Conservation (phyloP, 2,888 invertebrate species). For the Melieria omissa region DNA sequence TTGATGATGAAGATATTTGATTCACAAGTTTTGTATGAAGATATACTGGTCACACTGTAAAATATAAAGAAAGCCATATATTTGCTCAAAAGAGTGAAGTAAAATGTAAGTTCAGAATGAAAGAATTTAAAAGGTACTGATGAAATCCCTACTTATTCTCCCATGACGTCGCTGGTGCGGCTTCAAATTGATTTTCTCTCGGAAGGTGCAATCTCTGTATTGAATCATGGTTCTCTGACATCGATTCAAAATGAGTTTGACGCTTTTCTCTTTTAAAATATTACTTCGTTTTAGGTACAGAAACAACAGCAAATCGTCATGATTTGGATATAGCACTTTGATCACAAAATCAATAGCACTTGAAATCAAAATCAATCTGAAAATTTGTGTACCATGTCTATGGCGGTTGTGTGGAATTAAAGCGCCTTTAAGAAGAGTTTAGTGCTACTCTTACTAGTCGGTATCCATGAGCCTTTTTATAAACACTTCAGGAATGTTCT, state of each 20-base stretch:
- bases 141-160: no score
- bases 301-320: neutral
- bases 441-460: slow-evolving; percentile 16
- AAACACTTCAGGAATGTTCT: slow-evolving; percentile 19
- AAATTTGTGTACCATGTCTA: neutral
- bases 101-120: no score
- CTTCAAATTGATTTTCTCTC: no score
- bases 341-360: slow-evolving; percentile 21
- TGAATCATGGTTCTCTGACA: neutral
- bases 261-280: slow-evolving; percentile 1
- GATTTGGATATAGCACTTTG: slow-evolving; percentile 1
- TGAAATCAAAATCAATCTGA: slow-evolving; percentile 21
- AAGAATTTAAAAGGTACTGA: no score
- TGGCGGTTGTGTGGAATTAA: neutral
- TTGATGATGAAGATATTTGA: no score
- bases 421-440: neutral
- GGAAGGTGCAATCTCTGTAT: no score
- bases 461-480: slow-evolving; percentile 27
- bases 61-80: no score
- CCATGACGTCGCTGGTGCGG: no score
- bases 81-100: no score
- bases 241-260: no score
- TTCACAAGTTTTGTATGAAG: no score
- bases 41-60: no score
- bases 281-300: slow-evolving; percentile 13